Percentiles rank a stretch among this genome's conserved stretches.
These are phyloP conservation scores for Hemistola chrysoprasaria DNA, from an alignment of 2,888 invertebrate species.

Conservation along the genomic window DNA sequence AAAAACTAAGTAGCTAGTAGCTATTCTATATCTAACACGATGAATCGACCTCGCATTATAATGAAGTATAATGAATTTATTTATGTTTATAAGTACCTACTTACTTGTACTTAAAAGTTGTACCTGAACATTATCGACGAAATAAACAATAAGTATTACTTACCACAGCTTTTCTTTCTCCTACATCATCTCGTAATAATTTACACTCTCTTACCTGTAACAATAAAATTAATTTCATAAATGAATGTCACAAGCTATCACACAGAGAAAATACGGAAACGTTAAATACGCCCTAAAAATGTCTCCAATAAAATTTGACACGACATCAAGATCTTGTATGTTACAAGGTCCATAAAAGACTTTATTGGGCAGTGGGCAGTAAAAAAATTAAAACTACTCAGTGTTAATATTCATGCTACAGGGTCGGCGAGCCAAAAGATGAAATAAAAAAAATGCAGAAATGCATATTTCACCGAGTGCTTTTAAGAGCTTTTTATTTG, in stretches of 20 bases:
- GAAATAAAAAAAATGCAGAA: constrained; percentile 11
- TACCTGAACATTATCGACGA: background rate
- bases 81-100: background rate
- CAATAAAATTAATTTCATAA: constrained; percentile 46
- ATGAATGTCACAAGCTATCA: constrained; percentile 37
- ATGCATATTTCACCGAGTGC: constrained; percentile 17
- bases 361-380: constrained; percentile 41
- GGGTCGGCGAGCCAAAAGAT: constrained; percentile 15
- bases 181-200: constrained; percentile 14
- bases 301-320: constrained; percentile 39
- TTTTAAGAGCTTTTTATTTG: constrained; percentile 23
- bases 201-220: constrained; percentile 51
- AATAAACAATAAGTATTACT: constrained; percentile 13
- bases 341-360: constrained; percentile 36
- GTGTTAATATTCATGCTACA: constrained; percentile 5
- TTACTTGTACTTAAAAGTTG: constrained; percentile 1
- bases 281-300: constrained; percentile 37
- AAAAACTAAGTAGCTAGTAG: too few species aligned
- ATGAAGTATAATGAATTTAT: too few species aligned
- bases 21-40: too few species aligned
- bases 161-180: constrained; percentile 15
- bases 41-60: too few species aligned
- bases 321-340: constrained; percentile 28
- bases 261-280: constrained; percentile 32
- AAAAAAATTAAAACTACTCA: constrained; percentile 46